These are phyloP conservation scores for Dimorphilus gyrociliatus DNA, from an alignment of 2,888 invertebrate species.

Conservation along the genomic window DNA sequence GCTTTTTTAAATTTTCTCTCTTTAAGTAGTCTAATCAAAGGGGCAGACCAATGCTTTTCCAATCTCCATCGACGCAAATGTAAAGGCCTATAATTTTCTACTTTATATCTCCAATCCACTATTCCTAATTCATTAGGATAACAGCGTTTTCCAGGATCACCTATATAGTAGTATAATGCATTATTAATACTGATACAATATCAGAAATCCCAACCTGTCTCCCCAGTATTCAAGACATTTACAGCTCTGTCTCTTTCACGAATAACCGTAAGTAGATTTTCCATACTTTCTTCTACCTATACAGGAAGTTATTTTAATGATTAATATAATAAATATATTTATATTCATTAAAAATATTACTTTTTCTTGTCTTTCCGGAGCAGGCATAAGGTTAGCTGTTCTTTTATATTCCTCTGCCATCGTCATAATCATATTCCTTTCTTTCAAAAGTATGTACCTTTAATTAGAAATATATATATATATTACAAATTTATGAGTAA, in stretches of 20 bases:
- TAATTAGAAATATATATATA: conserved; percentile 5
- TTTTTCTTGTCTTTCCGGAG: conserved; percentile 81
- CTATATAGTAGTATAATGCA: too few relatives aligned
- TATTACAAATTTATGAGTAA: conserved; percentile 3
- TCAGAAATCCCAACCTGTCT: too few relatives aligned
- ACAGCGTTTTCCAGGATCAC: too few relatives aligned
- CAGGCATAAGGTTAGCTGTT: conserved; percentile 57
- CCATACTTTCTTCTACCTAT: conserved; percentile 78
- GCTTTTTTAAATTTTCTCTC: too few relatives aligned
- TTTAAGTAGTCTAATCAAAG: too few relatives aligned
- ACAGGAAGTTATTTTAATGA: background rate
- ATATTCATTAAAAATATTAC: conserved; percentile 30
- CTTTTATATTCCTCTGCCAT: conserved; percentile 71
- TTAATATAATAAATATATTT: background rate
- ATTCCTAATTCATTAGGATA: too few relatives aligned
- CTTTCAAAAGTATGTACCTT: conserved; percentile 72
- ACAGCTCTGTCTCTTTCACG: conserved; percentile 81
- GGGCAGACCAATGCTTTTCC: too few relatives aligned
- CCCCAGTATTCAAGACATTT: conserved; percentile 53
- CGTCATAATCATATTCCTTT: conserved; percentile 86
- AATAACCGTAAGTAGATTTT: conserved; percentile 71
- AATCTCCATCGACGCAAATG: too few relatives aligned
- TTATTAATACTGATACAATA: too few relatives aligned
- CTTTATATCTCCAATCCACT: too few relatives aligned
- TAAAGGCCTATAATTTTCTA: too few relatives aligned